Evolutionary conservation across 2,113 vertebrate genomes (phyloP), one percentile per base, ranked within the genome.

Genomic region (Dendrocopos noguchii): DNA sequence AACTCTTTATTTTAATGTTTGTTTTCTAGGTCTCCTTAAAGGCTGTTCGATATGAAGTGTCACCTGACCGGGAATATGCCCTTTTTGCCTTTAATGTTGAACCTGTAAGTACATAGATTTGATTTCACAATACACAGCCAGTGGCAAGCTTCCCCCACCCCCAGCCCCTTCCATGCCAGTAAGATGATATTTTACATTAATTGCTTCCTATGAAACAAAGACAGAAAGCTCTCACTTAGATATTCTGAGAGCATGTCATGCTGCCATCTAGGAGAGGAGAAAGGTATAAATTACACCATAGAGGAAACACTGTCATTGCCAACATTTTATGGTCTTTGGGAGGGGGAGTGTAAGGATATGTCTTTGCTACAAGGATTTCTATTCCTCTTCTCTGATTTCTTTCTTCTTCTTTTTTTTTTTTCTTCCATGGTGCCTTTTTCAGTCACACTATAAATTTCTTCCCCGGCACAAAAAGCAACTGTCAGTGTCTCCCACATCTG

Each of bases 11-110:
- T 80, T 85, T 55, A 57, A 64, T 65, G 28, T 46, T 88, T 77
- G 53, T 92, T 93, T 90, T 87, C 46, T 61, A 99, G 99, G 98
- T 99, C 86, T 99, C 98, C 84, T 98, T 99, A 94, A 98, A 98
- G 97, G 99, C 99, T 87, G 97, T 98, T 98, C 98, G 98, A 92
- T 99, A 99, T 4, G 98, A 99, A 91, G 98, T 99, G 36, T 99
- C 99, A 74, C 99, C 99, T 17, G 99, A 99, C 91, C 96, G 98
- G 97, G 98, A 98, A 83, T 98, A 99, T 4, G 99, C 99, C 9
- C 97, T 99, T 28, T 98, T 99, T 83, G 98, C 99, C 67, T 99
- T 99, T 91, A 98, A 98, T 29, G 98, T 99, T 70, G 98, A 98
- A 60, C 98, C 98, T 36, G 99, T 99, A 96, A 99, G 99, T 98